phyloP scores from a whole-genome alignment of 2,113 vertebrate genomes.

The Tyto alba region DNA sequence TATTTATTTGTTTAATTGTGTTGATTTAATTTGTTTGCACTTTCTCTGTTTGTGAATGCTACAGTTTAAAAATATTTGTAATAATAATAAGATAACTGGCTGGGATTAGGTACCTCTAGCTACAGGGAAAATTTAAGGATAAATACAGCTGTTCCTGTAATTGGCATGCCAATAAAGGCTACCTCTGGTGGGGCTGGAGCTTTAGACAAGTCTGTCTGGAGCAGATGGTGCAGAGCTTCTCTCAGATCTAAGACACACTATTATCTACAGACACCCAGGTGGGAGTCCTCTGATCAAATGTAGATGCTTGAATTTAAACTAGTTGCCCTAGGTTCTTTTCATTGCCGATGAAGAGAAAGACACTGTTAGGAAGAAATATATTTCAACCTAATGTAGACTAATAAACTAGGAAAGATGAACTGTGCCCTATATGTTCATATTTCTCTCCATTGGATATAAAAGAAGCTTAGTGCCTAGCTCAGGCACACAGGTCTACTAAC shows the following conservation, averaged over 20 bases:
- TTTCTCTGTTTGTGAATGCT: neutral
- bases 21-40: neutral
- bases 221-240: slow-evolving; percentile 23
- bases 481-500: neutral
- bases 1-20: neutral
- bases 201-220: slow-evolving; percentile 10
- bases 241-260: slow-evolving; percentile 15
- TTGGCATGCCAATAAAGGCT: neutral
- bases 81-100: neutral
- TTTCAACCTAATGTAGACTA: neutral
- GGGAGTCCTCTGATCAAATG: slow-evolving; percentile 32
- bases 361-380: neutral
- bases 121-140: neutral
- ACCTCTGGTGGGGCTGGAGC: neutral
- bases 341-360: neutral
- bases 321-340: slow-evolving; percentile 16
- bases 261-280: slow-evolving; percentile 48
- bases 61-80: neutral
- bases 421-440: neutral
- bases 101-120: neutral
- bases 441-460: neutral
- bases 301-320: slow-evolving; percentile 41
- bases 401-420: slow-evolving; percentile 27
- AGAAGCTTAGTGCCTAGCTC: neutral
- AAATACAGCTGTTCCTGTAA: slow-evolving; percentile 26